phyloP scores from a whole-genome alignment of 2,888 invertebrate species.

The Pandemis corylana region DNA sequence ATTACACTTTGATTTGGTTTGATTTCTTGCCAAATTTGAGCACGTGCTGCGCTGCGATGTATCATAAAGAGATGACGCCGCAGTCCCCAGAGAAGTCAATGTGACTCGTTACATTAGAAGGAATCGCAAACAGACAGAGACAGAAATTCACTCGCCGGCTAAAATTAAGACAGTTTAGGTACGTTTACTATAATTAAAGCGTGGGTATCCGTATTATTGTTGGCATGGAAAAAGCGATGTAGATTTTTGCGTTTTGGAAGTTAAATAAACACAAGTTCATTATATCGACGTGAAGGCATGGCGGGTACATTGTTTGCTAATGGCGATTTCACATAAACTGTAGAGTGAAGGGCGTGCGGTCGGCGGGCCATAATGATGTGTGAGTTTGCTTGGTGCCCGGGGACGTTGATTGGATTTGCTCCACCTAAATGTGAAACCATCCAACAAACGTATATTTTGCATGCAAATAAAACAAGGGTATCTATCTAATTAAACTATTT shows the following conservation, averaged over 20 bases:
- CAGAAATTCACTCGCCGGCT: conserved; percentile 51
- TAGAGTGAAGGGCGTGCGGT: conserved; percentile 14
- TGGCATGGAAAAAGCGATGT: conserved; percentile 49
- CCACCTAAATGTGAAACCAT: neutral
- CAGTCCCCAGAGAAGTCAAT: conserved; percentile 3
- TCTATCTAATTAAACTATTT: neutral
- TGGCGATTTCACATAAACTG: conserved; percentile 15
- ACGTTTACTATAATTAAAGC: conserved; percentile 50
- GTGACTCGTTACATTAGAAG: conserved; percentile 47
- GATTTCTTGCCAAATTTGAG: conserved; percentile 69
- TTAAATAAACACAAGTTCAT: conserved; percentile 36
- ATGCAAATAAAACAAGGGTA: neutral
- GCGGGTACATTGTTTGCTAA: conserved; percentile 13
- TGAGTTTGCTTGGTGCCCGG: conserved; percentile 3
- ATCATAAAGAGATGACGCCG: conserved; percentile 19
- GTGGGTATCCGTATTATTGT: conserved; percentile 54
- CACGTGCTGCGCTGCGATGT: conserved; percentile 52
- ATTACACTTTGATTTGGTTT: conserved; percentile 66
- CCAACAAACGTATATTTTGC: neutral
- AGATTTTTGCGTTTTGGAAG: conserved; percentile 28
- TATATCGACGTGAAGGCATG: conserved; percentile 14
- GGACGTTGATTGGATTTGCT: conserved; percentile 1
- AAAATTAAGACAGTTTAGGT: conserved; percentile 58
- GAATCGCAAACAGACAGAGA: conserved; percentile 41
- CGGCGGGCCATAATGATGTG: conserved; percentile 4